Evolutionary conservation across 2,888 invertebrate genomes (phyloP).

Genomic region (Chamaedrilus cognettii): DNA sequence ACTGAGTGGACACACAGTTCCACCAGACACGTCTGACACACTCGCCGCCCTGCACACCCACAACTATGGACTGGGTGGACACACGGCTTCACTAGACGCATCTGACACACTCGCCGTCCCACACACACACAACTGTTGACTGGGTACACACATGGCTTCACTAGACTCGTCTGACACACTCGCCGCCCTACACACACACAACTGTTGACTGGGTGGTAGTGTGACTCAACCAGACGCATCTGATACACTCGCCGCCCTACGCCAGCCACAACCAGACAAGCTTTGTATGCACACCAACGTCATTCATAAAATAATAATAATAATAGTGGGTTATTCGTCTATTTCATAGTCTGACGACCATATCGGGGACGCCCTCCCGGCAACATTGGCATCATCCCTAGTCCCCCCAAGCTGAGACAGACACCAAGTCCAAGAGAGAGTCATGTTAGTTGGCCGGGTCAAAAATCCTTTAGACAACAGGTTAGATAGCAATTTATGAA

Average conservation of each 20-base stretch:
- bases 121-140: conserved; percentile 71
- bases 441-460: too few species aligned
- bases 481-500: too few species aligned
- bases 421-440: too few species aligned
- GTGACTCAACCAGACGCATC: conserved; percentile 82
- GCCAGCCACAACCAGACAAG: too few species aligned
- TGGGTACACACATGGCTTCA: conserved; percentile 75
- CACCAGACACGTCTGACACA: conserved; percentile 86
- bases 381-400: too few species aligned
- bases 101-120: conserved; percentile 82
- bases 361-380: too few species aligned
- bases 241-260: conserved; percentile 83
- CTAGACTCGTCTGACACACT: conserved; percentile 84
- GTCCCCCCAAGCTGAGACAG: too few species aligned
- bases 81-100: conserved; percentile 80
- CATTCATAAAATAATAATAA: neutral
- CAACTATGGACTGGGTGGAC: conserved; percentile 75
- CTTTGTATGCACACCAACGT: neutral
- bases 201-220: conserved; percentile 76
- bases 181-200: conserved; percentile 72
- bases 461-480: too few species aligned
- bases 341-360: too few species aligned
- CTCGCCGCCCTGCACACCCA: conserved; percentile 74
- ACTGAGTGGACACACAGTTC: conserved; percentile 76
- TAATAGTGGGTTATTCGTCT: neutral